Percentiles rank a stretch among this genome's conserved stretches.
These are phyloP conservation scores for Drosophila truncata DNA, from an alignment of 1,140 invertebrate genomes.

Conservation along the genomic window DNA sequence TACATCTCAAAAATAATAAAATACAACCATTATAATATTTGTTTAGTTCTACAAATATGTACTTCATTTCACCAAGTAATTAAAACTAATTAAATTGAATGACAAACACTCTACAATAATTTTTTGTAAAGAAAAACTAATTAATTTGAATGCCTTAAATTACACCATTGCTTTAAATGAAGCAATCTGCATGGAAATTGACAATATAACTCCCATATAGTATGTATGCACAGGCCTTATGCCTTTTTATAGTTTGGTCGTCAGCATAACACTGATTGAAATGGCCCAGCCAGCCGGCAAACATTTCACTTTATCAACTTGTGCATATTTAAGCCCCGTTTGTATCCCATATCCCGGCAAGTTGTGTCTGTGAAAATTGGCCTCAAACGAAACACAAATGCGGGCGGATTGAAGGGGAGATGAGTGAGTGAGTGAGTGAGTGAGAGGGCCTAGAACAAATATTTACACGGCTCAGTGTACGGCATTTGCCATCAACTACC, in stretches of 20 bases:
- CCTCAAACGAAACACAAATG: slow-evolving; percentile 17
- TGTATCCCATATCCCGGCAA: neutral
- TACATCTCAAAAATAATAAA: too few species aligned
- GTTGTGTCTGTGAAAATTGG: slow-evolving; percentile 35
- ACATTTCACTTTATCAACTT: slow-evolving; percentile 66
- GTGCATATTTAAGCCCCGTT: slow-evolving; percentile 62
- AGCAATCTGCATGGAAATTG: slow-evolving; percentile 14
- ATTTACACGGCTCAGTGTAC: slow-evolving; percentile 67
- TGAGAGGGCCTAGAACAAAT: slow-evolving; percentile 49
- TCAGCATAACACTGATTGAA: slow-evolving; percentile 65
- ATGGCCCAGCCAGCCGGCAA: slow-evolving; percentile 57
- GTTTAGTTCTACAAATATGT: neutral
- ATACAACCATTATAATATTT: too few species aligned
- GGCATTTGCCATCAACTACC: slow-evolving; percentile 72
- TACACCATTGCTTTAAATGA: slow-evolving; percentile 1
- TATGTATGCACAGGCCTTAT: neutral
- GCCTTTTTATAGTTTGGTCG: slow-evolving; percentile 43
- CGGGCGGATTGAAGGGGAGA: neutral
- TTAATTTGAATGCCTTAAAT: neutral
- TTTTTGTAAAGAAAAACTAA: neutral
- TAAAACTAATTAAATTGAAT: neutral
- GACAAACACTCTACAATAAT: neutral
- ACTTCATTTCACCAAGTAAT: neutral
- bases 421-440: neutral
- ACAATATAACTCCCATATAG: neutral